Evolutionary conservation across 2,888 invertebrate species (phyloP).

Genomic region (Camptogramma bilineatum): DNA sequence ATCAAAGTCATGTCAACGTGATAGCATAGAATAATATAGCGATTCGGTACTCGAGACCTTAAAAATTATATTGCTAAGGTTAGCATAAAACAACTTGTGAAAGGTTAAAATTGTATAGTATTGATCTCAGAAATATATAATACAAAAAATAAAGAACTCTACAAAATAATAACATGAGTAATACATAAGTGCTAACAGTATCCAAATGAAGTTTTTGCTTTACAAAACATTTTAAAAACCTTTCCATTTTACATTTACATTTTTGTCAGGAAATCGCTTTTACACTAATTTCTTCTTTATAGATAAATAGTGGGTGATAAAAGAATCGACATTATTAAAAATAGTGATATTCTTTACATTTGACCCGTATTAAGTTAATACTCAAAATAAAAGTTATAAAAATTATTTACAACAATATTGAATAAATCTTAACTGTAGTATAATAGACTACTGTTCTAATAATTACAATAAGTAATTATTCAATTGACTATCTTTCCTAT

Average conservation of each 20-base stretch:
- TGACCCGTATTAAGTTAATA: neutral
- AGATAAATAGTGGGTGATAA: neutral
- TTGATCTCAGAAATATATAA: too few species aligned
- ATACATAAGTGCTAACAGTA: too few species aligned
- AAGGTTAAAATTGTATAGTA: too few species aligned
- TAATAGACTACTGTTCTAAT: neutral
- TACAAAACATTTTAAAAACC: neutral
- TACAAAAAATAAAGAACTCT: too few species aligned
- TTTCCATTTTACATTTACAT: neutral
- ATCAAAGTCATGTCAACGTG: conserved; percentile 39
- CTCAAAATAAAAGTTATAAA: neutral
- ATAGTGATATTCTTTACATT: conserved; percentile 1
- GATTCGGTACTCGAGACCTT: conserved; percentile 1
- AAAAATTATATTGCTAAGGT: conserved; percentile 1
- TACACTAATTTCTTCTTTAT: neutral
- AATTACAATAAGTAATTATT: neutral
- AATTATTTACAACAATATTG: conserved; percentile 2
- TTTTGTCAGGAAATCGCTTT: neutral
- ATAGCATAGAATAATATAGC: conserved; percentile 20
- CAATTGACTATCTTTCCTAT: neutral
- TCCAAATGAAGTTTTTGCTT: too few species aligned
- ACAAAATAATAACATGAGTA: too few species aligned
- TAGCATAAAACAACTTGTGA: too few species aligned
- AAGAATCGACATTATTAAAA: neutral
- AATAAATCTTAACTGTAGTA: neutral